Evolutionary conservation across 1,140 invertebrate genomes (phyloP), one percentile per base, ranked within the genome.

Genomic region (Bombus terrestris): DNA sequence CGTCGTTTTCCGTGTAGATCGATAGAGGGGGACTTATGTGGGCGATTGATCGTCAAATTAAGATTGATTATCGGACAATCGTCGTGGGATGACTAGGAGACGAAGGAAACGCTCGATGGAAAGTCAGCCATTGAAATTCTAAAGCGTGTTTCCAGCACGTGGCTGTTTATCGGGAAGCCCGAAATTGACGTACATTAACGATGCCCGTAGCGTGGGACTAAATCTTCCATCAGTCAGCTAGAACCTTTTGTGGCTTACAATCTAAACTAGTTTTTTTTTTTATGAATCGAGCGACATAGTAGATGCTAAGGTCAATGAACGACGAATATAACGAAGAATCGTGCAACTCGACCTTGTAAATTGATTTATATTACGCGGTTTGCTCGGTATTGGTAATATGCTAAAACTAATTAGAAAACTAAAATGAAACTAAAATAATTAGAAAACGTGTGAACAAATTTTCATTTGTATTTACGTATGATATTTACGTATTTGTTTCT

Each of bases 51-150:
- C 9, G 39, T 47, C 41, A 9, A 47, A 32, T 72, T 41, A 47
- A 73, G 72, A 73, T 75, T 28, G 73, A 37, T 57, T 53, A 75
- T 57, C 73, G 2, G 13, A 3, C 10, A n/a, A 73, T 15, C 64
- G 32, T 35, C 18, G 35, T 22, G 18, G 18, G 66, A 35, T 35
- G n/a, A 3, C 0, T 15, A 4, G 8, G 25, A n/a, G 32, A 25
- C 41, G 43, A 74, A 32, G 41, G 37, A 32, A 74, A 53, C 10
- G 18, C n/a, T 25, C 3, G 43, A 47, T 37, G n/a, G 47, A 75
- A 75, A 75, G 28, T 41, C 69, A 5, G n/a, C 32, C 18, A 75
- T 75, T 75, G 47, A 75, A 57, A 75, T 75, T 47, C 73, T 75
- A 12, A 37, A 37, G 32, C 47, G 32, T 28, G 47, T 25, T 75